A percentile compares a stretch with the other conserved stretches of the same genome.
These are phyloP conservation scores for Okamejei kenojei DNA, from an alignment of 2,797 vertebrate genomes.

Conservation along the genomic window DNA sequence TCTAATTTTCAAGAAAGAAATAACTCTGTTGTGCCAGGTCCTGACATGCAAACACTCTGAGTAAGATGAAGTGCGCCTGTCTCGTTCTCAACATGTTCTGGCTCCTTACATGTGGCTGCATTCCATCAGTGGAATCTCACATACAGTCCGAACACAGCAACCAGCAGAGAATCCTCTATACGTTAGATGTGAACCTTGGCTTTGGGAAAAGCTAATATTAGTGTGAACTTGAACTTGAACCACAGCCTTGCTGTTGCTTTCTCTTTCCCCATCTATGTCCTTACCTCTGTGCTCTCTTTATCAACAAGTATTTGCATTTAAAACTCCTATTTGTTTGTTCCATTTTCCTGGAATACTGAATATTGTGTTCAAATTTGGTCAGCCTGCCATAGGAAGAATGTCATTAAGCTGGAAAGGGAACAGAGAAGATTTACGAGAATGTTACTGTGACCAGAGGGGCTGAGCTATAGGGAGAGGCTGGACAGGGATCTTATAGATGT, in stretches of 20 bases:
- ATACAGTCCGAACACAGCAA: not conserved
- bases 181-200: not conserved
- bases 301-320: not conserved
- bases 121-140: constrained; percentile 8
- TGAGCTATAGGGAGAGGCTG: too few species aligned
- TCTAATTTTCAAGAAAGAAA: constrained; percentile 21
- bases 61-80: constrained; percentile 31
- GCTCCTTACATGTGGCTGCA: constrained; percentile 27
- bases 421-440: too few species aligned
- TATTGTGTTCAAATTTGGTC: too few species aligned
- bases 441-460: too few species aligned
- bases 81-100: constrained; percentile 20
- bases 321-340: too few species aligned
- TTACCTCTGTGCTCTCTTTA: not conserved
- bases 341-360: too few species aligned
- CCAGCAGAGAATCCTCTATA: not conserved
- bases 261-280: not conserved
- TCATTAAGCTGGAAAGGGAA: too few species aligned
- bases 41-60: constrained; percentile 16
- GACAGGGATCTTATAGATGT: too few species aligned
- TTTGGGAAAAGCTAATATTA: not conserved
- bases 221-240: not conserved
- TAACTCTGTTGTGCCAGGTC: constrained; percentile 31
- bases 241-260: not conserved
- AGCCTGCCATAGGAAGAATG: too few species aligned